phyloP scores from a whole-genome alignment of 2,888 invertebrate genomes.

The Erynnis tages region DNA sequence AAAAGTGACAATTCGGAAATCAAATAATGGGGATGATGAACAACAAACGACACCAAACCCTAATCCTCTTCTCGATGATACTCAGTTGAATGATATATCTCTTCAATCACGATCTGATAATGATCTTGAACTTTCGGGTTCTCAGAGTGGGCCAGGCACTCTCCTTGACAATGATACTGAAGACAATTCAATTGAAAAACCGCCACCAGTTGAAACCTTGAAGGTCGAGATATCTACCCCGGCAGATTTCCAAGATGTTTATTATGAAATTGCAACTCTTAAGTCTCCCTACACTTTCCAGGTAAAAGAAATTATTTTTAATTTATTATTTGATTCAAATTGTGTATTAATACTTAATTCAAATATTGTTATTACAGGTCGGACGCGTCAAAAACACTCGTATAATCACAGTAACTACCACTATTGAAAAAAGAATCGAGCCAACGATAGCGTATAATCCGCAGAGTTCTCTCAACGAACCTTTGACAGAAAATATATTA shows the following conservation, averaged over 20 bases:
- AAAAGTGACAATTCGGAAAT: conserved; percentile 89
- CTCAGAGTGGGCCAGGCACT: conserved; percentile 82
- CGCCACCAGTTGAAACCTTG: conserved; percentile 88
- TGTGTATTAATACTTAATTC: conserved; percentile 15
- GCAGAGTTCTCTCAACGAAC: conserved; percentile 85
- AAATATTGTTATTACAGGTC: conserved; percentile 81
- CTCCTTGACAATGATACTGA: conserved; percentile 83
- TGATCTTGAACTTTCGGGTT: conserved; percentile 88
- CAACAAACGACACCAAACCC: conserved; percentile 70
- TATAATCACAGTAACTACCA: conserved; percentile 93
- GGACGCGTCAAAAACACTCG: conserved; percentile 93
- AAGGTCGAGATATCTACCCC: conserved; percentile 95
- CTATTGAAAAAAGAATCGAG: conserved; percentile 89
- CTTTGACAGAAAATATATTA: conserved; percentile 93
- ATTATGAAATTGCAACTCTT: conserved; percentile 94
- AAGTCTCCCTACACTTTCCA: conserved; percentile 95
- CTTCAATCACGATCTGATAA: conserved; percentile 82
- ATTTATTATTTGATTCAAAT: neutral
- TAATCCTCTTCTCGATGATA: conserved; percentile 67
- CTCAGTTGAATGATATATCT: conserved; percentile 78
- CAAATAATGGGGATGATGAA: conserved; percentile 80
- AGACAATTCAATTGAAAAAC: conserved; percentile 84
- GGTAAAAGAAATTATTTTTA: conserved; percentile 73
- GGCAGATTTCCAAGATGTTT: conserved; percentile 91
- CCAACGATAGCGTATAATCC: conserved; percentile 77